Conservation (phyloP, 2,888 invertebrate genomes). For the Strigamia maritima region DNA sequence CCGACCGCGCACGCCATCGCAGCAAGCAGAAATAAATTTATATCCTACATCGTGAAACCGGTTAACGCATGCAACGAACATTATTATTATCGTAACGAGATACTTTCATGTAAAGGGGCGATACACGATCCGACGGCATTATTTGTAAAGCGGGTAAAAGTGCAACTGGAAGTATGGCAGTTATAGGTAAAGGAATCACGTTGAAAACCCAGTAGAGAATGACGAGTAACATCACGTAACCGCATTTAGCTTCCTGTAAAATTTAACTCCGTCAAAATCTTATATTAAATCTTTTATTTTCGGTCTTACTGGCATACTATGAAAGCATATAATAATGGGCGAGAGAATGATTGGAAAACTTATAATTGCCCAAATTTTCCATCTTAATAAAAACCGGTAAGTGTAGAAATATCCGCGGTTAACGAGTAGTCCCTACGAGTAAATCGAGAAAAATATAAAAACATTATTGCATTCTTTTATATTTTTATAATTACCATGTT, state of each 20-base stretch:
- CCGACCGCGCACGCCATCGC: slow-evolving; percentile 40
- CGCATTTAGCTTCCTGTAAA: slow-evolving; percentile 46
- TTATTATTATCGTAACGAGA: not conserved
- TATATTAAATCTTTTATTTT: not conserved
- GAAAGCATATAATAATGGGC: not conserved
- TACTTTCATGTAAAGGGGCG: not conserved
- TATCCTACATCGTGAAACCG: slow-evolving; percentile 35
- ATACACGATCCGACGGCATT: not conserved
- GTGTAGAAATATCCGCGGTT: not conserved
- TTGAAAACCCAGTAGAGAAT: slow-evolving; percentile 45
- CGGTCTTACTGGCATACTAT: not conserved
- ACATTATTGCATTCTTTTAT: not conserved
- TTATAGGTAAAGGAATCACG: slow-evolving; percentile 44
- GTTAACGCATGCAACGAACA: not conserved
- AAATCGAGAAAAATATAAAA: not conserved
- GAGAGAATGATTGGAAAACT: not conserved
- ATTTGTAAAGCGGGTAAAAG: slow-evolving; percentile 4
- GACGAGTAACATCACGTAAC: slow-evolving; percentile 46
- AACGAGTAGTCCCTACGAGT: not conserved
- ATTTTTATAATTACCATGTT: not conserved
- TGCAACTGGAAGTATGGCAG: slow-evolving; percentile 45
- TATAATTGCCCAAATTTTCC: not conserved
- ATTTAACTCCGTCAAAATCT: not conserved
- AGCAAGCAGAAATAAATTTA: slow-evolving; percentile 41
- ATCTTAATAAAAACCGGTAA: not conserved